These are phyloP conservation scores for Macrotrachela quadricornifera DNA, from an alignment of 1,140 invertebrate genomes.

Conservation along the genomic window DNA sequence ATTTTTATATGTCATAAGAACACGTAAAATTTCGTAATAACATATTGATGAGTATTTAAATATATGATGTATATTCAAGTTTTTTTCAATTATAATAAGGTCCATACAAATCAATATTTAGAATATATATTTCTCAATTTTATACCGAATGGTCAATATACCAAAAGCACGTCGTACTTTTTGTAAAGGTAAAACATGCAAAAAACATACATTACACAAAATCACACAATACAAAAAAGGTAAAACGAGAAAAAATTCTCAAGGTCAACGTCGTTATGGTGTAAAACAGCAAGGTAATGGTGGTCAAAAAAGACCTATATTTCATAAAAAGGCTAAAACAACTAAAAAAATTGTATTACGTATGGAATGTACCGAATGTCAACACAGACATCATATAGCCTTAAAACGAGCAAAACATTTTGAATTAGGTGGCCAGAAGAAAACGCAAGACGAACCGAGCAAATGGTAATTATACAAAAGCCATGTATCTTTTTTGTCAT, in stretches of 20 bases:
- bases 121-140: too few species aligned
- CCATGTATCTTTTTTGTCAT: too few species aligned
- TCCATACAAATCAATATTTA: too few species aligned
- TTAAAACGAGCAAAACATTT: conserved; percentile 98
- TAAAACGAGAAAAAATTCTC: conserved; percentile 50
- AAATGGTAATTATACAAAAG: too few species aligned
- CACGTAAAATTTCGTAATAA: too few species aligned
- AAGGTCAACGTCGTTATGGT: conserved; percentile 68
- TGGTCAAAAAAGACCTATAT: conserved; percentile 98
- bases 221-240: conserved; percentile 99
- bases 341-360: conserved; percentile 98
- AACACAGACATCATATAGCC: conserved; percentile 82
- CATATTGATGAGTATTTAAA: too few species aligned
- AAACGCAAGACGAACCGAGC: too few species aligned
- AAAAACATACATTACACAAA: conserved; percentile 90
- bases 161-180: too few species aligned
- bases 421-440: conserved; percentile 87
- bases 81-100: too few species aligned
- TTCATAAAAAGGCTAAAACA: conserved; percentile 99
- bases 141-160: too few species aligned
- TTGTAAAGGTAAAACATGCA: conserved; percentile 78
- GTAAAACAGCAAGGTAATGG: conserved; percentile 96
- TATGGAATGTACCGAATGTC: conserved; percentile 97
- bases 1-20: too few species aligned
- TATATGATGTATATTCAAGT: too few species aligned